A percentile compares a stretch with the other conserved stretches of the same genome.
phyloP scores from a whole-genome alignment of 2,888 invertebrate genomes.

The Phragmatobia fuliginosa region DNA sequence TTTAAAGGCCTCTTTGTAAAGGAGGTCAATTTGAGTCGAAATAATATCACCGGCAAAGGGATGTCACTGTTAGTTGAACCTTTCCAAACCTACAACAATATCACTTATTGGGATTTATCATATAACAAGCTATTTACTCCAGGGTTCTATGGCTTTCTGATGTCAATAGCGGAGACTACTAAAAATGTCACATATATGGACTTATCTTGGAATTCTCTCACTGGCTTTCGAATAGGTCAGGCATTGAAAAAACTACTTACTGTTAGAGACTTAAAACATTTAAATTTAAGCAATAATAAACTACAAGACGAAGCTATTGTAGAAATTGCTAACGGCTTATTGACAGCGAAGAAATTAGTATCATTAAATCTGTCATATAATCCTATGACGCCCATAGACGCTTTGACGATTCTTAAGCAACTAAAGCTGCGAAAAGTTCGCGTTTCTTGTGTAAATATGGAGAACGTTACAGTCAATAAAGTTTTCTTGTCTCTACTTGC shows the following conservation, averaged over 20 bases:
- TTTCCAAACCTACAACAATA: slow-evolving; percentile 63
- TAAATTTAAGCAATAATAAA: slow-evolving; percentile 69
- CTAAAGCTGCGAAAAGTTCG: slow-evolving; percentile 55
- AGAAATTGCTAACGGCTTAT: slow-evolving; percentile 47
- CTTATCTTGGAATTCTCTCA: slow-evolving; percentile 70
- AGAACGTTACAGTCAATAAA: slow-evolving; percentile 63
- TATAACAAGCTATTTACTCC: slow-evolving; percentile 66
- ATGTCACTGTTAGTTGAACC: slow-evolving; percentile 57
- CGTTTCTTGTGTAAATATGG: slow-evolving; percentile 62
- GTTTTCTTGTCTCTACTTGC: slow-evolving; percentile 55
- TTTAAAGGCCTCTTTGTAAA: slow-evolving; percentile 57
- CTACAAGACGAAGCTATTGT: slow-evolving; percentile 57
- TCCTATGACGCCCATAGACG: slow-evolving; percentile 64
- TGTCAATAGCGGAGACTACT: slow-evolving; percentile 57
- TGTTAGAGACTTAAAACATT: slow-evolving; percentile 53
- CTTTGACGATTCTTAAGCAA: slow-evolving; percentile 57
- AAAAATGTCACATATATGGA: slow-evolving; percentile 59
- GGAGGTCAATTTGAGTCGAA: slow-evolving; percentile 64
- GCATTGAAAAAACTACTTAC: slow-evolving; percentile 58
- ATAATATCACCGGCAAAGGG: slow-evolving; percentile 63
- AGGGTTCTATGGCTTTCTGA: slow-evolving; percentile 56
- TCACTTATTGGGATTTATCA: slow-evolving; percentile 67
- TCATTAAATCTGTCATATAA: slow-evolving; percentile 70
- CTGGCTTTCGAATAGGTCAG: slow-evolving; percentile 55
- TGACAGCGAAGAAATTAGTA: slow-evolving; percentile 58